Conservation (phyloP, 1,140 invertebrate genomes). For the Tachypleus tridentatus region DNA sequence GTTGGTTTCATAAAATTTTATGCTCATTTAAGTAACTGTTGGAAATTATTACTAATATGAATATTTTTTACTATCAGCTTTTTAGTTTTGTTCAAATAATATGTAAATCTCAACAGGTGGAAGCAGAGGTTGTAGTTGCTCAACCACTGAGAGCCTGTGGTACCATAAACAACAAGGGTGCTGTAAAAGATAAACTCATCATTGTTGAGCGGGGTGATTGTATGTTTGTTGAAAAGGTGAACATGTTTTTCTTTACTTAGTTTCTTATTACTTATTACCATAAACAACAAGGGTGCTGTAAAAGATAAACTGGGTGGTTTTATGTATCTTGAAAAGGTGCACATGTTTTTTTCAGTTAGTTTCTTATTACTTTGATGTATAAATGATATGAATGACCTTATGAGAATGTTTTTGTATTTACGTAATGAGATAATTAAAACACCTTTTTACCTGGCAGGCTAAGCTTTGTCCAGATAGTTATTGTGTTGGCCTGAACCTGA, state of each 20-base stretch:
- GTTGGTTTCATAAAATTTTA: background rate
- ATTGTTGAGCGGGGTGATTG: constrained; percentile 79
- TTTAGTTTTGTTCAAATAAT: background rate
- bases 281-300: constrained; percentile 47
- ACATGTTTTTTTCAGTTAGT: background rate
- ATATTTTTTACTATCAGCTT: background rate
- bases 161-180: constrained; percentile 44
- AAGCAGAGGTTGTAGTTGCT: constrained; percentile 48
- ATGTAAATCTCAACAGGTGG: constrained; percentile 40
- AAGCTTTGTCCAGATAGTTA: too few species aligned
- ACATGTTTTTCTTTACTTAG: background rate
- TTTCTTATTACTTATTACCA: constrained; percentile 21
- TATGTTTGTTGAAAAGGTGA: constrained; percentile 87
- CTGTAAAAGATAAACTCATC: constrained; percentile 60
- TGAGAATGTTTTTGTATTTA: too few species aligned
- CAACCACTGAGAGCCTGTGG: constrained; percentile 56
- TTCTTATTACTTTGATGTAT: too few species aligned
- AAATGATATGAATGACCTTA: too few species aligned
- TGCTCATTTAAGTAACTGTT: background rate
- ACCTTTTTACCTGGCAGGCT: too few species aligned
- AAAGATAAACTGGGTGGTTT: constrained; percentile 76
- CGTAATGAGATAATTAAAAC: too few species aligned
- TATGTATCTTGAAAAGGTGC: constrained; percentile 87
- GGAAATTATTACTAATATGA: background rate
- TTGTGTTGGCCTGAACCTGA: too few species aligned